Evolutionary conservation across 2,113 vertebrate species (phyloP).

Genomic region (Cichladusa arquata): DNA sequence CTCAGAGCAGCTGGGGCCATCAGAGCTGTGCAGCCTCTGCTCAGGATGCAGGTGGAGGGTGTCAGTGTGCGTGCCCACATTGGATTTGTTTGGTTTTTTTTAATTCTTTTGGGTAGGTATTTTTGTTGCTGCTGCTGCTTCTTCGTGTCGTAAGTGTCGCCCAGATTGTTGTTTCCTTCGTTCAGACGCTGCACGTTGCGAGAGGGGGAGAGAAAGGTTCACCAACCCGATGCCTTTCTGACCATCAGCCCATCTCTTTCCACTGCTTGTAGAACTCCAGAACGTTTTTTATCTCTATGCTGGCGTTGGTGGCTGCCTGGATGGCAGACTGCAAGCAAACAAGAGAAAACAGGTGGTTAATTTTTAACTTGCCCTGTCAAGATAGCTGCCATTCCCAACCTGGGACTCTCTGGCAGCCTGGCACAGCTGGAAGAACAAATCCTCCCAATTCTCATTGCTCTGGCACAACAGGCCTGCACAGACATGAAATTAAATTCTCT

Average conservation of each 20-base stretch:
- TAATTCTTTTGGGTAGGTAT: not conserved
- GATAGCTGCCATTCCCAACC: not conserved
- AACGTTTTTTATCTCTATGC: conserved; percentile 91
- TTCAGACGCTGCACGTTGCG: conserved; percentile 41
- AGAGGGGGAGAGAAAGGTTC: conserved; percentile 65
- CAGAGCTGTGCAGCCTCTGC: not conserved
- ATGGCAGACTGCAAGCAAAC: conserved; percentile 79
- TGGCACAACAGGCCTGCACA: not conserved
- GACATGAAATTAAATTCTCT: not conserved
- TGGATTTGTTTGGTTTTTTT: not conserved
- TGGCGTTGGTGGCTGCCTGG: conserved; percentile 82
- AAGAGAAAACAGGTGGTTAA: not conserved
- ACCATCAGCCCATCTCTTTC: conserved; percentile 96
- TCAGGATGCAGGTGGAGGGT: not conserved
- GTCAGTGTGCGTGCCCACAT: not conserved
- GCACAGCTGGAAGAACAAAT: not conserved
- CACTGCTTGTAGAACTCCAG: conserved; percentile 96
- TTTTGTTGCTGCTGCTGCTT: conserved; percentile 21
- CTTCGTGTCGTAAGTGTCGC: conserved; percentile 36
- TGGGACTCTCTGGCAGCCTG: not conserved
- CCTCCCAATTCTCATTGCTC: not conserved
- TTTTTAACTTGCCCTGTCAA: not conserved
- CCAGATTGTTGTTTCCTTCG: conserved; percentile 19
- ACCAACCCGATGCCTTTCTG: conserved; percentile 10
- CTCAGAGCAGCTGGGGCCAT: conserved; percentile 7